Evolutionary conservation across 2,113 vertebrate species (phyloP).

Genomic region (Meleagris gallopavo): DNA sequence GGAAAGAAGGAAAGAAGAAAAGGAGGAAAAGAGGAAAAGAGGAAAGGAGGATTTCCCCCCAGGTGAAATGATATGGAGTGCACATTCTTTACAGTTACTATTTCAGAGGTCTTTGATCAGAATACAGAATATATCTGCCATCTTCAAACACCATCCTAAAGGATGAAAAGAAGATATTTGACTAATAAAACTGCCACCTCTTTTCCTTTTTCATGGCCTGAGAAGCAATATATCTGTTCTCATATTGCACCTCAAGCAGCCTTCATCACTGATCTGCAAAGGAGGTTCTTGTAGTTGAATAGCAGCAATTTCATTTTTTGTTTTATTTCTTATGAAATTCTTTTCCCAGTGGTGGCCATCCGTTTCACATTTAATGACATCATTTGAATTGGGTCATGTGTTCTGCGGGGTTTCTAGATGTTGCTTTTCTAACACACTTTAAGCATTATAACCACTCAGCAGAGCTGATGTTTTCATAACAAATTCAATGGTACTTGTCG

Average conservation of each 20-base stretch:
- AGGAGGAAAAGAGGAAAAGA: not conserved
- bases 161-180: conserved; percentile 31
- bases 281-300: not conserved
- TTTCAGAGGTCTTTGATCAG: conserved; percentile 40
- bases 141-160: conserved; percentile 49
- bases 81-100: not conserved
- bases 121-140: not conserved
- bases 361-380: not conserved
- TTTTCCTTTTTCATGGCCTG: not conserved
- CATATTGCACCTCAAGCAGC: not conserved
- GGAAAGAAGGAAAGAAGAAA: no score
- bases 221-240: not conserved
- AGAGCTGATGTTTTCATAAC: not conserved
- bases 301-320: accelerated
- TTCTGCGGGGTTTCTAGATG: not conserved
- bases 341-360: not conserved
- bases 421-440: not conserved
- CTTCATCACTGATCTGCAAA: not conserved
- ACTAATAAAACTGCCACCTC: conserved; percentile 31
- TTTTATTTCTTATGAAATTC: not conserved
- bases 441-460: not conserved
- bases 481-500: not conserved
- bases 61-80: not conserved
- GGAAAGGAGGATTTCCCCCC: not conserved
- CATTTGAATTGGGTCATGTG: not conserved